Conservation (phyloP, 2,888 invertebrate genomes). For the Crioceris asparagi region DNA sequence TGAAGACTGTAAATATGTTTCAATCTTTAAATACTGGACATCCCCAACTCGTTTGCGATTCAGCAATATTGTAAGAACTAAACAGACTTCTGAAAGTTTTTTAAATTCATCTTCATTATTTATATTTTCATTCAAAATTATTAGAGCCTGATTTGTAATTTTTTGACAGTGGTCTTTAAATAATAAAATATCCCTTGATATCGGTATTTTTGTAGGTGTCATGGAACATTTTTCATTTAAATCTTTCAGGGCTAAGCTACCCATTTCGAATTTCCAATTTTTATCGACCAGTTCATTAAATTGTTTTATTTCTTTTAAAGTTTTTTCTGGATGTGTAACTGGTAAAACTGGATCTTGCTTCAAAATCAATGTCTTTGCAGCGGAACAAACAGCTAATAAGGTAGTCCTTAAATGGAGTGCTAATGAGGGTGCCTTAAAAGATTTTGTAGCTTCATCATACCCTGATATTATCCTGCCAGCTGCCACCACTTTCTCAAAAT, state of each 20-base stretch:
- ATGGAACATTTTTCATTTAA: conserved; percentile 6
- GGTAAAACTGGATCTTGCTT: conserved; percentile 11
- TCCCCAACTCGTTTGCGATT: conserved; percentile 7
- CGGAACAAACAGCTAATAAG: conserved; percentile 14
- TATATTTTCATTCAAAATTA: neutral
- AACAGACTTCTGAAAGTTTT: conserved; percentile 3
- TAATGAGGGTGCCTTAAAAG: conserved; percentile 14
- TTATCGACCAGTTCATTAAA: conserved; percentile 6
- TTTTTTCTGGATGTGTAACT: too few species aligned
- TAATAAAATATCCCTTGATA: conserved; percentile 4
- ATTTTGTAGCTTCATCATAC: conserved; percentile 12
- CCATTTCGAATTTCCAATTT: conserved; percentile 5
- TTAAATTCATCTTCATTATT: conserved; percentile 2
- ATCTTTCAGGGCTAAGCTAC: conserved; percentile 6
- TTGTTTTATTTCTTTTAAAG: conserved; percentile 13
- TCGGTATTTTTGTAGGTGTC: conserved; percentile 4
- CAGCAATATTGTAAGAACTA: conserved; percentile 3
- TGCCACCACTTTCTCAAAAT: conserved; percentile 10
- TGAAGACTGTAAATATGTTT: conserved; percentile 3
- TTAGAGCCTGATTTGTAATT: neutral
- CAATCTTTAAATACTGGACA: conserved; percentile 6
- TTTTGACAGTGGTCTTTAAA: conserved; percentile 2
- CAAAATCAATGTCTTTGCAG: conserved; percentile 14
- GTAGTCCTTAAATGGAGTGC: conserved; percentile 17
- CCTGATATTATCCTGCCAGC: conserved; percentile 15